Conservation (phyloP, 2,797 vertebrate genomes). For the Syngnathus rostellatus region DNA sequence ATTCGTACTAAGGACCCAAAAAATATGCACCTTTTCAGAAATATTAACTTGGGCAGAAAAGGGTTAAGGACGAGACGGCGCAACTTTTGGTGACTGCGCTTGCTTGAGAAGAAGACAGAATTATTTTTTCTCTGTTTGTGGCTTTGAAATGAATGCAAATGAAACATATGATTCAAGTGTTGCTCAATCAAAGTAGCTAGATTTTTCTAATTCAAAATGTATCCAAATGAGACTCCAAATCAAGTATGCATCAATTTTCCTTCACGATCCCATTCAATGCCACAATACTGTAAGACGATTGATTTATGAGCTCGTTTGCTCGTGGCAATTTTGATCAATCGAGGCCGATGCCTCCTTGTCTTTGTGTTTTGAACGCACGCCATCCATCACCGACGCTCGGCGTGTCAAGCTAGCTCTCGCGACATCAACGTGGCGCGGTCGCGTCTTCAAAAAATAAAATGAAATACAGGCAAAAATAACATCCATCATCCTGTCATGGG, state of each 20-base stretch:
- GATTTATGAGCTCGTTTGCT: slow-evolving; percentile 2
- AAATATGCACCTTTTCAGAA: too few relatives aligned
- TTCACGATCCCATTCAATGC: slow-evolving; percentile 30
- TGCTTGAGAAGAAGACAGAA: slow-evolving; percentile 41
- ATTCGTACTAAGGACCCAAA: too few relatives aligned
- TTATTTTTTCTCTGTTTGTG: slow-evolving; percentile 20
- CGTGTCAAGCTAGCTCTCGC: neutral
- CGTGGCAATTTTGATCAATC: slow-evolving; percentile 6
- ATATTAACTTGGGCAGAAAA: too few relatives aligned
- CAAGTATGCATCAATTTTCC: neutral
- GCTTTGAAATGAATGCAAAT: neutral
- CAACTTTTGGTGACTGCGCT: slow-evolving; percentile 51
- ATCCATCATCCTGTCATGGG: slow-evolving; percentile 9
- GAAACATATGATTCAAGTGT: neutral
- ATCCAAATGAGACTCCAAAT: neutral
- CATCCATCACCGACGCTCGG: neutral
- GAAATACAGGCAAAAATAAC: neutral
- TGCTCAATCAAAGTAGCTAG: neutral
- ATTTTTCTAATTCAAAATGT: neutral
- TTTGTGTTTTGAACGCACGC: neutral
- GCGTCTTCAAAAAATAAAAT: neutral
- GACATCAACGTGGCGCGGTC: neutral
- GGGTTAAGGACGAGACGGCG: slow-evolving; percentile 32
- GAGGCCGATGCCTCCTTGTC: neutral
- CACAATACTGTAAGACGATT: slow-evolving; percentile 19